Conservation (phyloP, 2,888 invertebrate species). For the Cephus rjabovi region DNA sequence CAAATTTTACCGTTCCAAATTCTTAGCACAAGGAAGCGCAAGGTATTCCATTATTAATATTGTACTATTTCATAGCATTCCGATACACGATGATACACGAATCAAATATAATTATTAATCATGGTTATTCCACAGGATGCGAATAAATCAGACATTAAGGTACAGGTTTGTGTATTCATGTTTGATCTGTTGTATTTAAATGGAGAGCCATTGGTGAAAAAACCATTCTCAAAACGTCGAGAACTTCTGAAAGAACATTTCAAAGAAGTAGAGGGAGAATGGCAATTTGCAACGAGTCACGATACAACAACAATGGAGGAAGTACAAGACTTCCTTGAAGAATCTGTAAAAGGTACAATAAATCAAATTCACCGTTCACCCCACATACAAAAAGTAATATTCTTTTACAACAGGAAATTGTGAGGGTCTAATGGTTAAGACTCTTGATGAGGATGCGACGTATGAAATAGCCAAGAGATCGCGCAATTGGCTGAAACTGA, state of each 20-base stretch:
- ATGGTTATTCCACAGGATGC: conserved; percentile 72
- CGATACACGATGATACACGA: background rate
- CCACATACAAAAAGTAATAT: background rate
- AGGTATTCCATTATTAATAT: conserved; percentile 69
- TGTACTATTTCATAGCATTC: background rate
- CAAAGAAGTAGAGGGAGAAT: conserved; percentile 80
- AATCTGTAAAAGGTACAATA: conserved; percentile 83
- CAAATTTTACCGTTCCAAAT: conserved; percentile 97
- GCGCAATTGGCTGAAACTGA: conserved; percentile 94
- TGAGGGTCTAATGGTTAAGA: conserved; percentile 99
- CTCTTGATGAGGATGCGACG: conserved; percentile 86
- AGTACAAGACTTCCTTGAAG: conserved; percentile 93
- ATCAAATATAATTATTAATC: background rate
- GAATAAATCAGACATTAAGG: conserved; percentile 79
- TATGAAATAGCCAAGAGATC: conserved; percentile 98
- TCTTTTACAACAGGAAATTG: conserved; percentile 78
- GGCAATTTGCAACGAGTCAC: conserved; percentile 86
- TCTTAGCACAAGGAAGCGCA: conserved; percentile 93
- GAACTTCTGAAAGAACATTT: conserved; percentile 79
- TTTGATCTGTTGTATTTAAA: conserved; percentile 96
- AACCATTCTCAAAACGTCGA: conserved; percentile 82
- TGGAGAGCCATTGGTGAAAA: conserved; percentile 83
- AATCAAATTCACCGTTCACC: conserved; percentile 1
- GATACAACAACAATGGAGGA: conserved; percentile 91
- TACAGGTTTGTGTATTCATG: conserved; percentile 95